A percentile compares a stretch with the other conserved stretches of the same genome.
Evolutionary conservation across 2,113 vertebrate species (phyloP).

Genomic region (Tenrec ecaudatus): DNA sequence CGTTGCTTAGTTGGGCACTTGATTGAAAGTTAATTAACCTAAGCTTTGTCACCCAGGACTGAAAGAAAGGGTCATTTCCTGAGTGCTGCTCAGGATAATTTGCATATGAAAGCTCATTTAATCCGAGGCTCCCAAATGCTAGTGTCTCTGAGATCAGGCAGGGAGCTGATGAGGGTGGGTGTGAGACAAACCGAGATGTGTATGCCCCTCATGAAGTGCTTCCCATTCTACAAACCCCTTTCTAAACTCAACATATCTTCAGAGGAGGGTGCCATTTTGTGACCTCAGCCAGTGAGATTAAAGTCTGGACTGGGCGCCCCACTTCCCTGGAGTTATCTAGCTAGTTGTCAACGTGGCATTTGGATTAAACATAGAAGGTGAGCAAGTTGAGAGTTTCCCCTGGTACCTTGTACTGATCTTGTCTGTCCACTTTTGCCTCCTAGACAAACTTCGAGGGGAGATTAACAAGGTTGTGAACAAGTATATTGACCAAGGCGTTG

Average conservation of each 20-base stretch:
- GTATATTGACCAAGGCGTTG: conserved; percentile 98
- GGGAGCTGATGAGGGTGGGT: background rate
- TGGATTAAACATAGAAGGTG: background rate
- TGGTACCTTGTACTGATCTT: background rate
- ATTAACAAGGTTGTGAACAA: conserved; percentile 99
- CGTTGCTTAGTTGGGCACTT: background rate
- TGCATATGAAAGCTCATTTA: conserved; percentile 46
- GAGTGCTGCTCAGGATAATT: background rate
- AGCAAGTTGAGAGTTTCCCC: rapidly evolving
- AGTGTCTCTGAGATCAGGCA: background rate
- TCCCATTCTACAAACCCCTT: background rate
- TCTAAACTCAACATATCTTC: background rate
- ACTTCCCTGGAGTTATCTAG: background rate
- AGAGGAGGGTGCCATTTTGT: background rate
- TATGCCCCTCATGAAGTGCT: background rate
- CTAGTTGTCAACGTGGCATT: background rate
- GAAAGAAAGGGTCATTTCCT: background rate
- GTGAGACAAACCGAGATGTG: background rate
- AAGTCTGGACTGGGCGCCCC: background rate
- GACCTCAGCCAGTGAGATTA: background rate
- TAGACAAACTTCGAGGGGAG: conserved; percentile 97
- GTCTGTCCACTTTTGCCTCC: background rate
- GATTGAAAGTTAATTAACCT: conserved; percentile 72
- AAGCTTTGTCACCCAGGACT: background rate
- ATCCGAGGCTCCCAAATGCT: background rate